These are phyloP conservation scores for Chrysolina haemoptera DNA, from an alignment of 2,888 invertebrate species.

Conservation along the genomic window DNA sequence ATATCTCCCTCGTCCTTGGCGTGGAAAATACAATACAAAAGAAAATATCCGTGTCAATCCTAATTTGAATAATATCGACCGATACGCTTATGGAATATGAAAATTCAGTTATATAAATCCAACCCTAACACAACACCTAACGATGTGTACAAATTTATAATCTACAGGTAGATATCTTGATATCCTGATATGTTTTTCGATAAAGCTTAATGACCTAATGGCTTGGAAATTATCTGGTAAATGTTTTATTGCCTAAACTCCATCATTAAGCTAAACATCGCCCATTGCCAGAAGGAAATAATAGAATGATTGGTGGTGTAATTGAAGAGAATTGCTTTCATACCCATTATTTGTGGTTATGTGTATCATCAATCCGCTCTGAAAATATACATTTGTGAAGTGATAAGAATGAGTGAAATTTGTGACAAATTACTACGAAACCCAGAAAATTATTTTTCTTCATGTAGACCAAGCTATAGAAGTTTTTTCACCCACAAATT, in stretches of 20 bases:
- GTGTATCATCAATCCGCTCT: neutral
- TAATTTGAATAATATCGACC: slow-evolving; percentile 14
- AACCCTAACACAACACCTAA: slow-evolving; percentile 25
- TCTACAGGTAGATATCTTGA: slow-evolving; percentile 35
- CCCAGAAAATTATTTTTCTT: too few relatives aligned
- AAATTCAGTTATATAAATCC: neutral
- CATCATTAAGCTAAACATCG: slow-evolving; percentile 14
- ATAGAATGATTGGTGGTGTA: slow-evolving; percentile 1
- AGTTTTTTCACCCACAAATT: too few relatives aligned
- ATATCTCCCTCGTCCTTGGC: neutral
- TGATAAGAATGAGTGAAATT: neutral
- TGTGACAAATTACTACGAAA: too few relatives aligned
- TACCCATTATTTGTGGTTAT: neutral
- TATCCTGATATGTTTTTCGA: slow-evolving; percentile 36
- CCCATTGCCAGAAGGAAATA: slow-evolving; percentile 2
- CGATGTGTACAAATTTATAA: slow-evolving; percentile 37
- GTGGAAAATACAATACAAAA: neutral
- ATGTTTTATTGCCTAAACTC: slow-evolving; percentile 31
- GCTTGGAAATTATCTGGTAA: slow-evolving; percentile 28
- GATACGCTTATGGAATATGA: neutral
- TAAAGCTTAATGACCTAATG: slow-evolving; percentile 31
- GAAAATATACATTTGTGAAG: neutral
- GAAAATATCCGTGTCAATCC: slow-evolving; percentile 21
- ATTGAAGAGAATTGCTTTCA: slow-evolving; percentile 8
- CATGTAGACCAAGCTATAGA: too few relatives aligned